A percentile compares a stretch with the other conserved stretches of the same genome.
These are phyloP conservation scores for Colostygia pectinataria DNA, from an alignment of 2,888 invertebrate species.

Conservation along the genomic window DNA sequence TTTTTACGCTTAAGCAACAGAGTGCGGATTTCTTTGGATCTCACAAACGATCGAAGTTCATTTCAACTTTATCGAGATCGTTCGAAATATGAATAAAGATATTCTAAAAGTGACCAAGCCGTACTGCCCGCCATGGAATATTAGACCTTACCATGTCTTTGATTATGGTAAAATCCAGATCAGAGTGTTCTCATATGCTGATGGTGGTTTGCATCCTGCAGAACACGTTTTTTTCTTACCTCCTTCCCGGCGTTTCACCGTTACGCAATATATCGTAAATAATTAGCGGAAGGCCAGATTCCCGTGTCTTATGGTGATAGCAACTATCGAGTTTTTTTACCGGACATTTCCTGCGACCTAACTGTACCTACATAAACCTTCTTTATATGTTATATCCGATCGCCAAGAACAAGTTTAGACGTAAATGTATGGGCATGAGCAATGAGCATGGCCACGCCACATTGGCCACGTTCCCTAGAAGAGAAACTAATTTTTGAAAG, in stretches of 20 bases:
- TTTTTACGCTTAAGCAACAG: constrained; percentile 46
- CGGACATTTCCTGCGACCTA: constrained; percentile 69
- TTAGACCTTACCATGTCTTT: constrained; percentile 50
- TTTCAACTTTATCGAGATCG: constrained; percentile 74
- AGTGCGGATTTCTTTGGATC: constrained; percentile 49
- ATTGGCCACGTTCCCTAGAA: background rate
- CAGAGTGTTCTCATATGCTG: constrained; percentile 49
- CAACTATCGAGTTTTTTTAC: constrained; percentile 73
- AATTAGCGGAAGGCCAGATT: constrained; percentile 82
- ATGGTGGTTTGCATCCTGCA: constrained; percentile 72
- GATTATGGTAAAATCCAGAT: constrained; percentile 53
- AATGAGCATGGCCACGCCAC: no score
- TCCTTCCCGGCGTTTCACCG: constrained; percentile 82
- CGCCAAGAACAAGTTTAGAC: constrained; percentile 37
- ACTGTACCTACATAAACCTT: constrained; percentile 57
- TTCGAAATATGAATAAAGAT: constrained; percentile 80
- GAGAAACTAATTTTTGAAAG: constrained; percentile 37
- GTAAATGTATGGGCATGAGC: constrained; percentile 34
- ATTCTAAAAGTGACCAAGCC: constrained; percentile 73
- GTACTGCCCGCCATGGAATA: constrained; percentile 43
- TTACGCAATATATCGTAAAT: constrained; percentile 83
- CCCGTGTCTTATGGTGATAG: constrained; percentile 81
- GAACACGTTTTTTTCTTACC: constrained; percentile 76
- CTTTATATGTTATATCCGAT: constrained; percentile 52
- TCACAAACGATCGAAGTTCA: constrained; percentile 61